Evolutionary conservation across 2,888 invertebrate species (phyloP).

Genomic region (Operophtera brumata): DNA sequence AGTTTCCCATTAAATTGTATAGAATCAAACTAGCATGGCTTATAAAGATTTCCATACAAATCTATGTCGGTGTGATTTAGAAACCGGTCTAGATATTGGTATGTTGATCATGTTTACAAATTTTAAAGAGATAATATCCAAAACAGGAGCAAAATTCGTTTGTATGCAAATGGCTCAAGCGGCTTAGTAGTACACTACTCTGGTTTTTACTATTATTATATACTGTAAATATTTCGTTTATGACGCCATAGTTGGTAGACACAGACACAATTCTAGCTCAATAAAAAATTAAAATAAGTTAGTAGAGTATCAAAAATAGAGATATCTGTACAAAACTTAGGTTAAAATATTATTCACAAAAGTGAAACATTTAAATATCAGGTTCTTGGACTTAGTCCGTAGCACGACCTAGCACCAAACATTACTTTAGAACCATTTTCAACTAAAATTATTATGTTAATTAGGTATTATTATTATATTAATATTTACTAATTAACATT

Average conservation of each 20-base stretch:
- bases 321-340: slow-evolving; percentile 71
- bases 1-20: too few relatives aligned
- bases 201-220: too few relatives aligned
- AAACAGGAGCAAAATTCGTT: too few relatives aligned
- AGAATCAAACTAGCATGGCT: too few relatives aligned
- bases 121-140: too few relatives aligned
- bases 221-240: too few relatives aligned
- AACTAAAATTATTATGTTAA: slow-evolving; percentile 23
- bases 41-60: too few relatives aligned
- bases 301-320: slow-evolving; percentile 42
- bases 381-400: slow-evolving; percentile 71
- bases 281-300: slow-evolving; percentile 15
- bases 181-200: too few relatives aligned
- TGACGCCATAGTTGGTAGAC: slow-evolving; percentile 3
- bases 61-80: too few relatives aligned
- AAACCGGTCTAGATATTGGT: too few relatives aligned
- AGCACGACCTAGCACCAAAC: slow-evolving; percentile 77
- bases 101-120: too few relatives aligned
- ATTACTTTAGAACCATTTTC: slow-evolving; percentile 45
- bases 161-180: too few relatives aligned
- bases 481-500: background rate
- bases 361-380: slow-evolving; percentile 62
- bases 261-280: slow-evolving; percentile 37
- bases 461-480: background rate
- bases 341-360: slow-evolving; percentile 64